Percentiles rank a stretch among this genome's conserved stretches.
These are phyloP conservation scores for Halcyon badia DNA, from an alignment of 2,797 vertebrate genomes.

Conservation along the genomic window DNA sequence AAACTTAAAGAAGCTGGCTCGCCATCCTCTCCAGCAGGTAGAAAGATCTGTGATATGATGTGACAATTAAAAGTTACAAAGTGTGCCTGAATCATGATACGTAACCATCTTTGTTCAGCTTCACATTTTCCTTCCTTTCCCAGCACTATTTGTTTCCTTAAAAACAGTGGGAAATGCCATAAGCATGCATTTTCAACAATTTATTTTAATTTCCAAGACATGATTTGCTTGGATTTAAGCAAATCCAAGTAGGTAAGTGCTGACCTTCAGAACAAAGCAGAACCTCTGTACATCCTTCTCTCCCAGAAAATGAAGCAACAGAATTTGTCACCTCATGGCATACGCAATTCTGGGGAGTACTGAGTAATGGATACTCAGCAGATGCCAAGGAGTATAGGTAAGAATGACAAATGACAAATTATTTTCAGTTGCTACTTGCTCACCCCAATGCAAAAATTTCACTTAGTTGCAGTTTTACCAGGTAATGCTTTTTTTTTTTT, in stretches of 20 bases:
- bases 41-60: background rate
- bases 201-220: background rate
- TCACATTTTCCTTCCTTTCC: background rate
- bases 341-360: background rate
- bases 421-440: background rate
- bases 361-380: background rate
- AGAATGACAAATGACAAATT: background rate
- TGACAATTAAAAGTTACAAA: background rate
- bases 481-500: accelerated
- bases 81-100: background rate
- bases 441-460: background rate
- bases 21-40: background rate
- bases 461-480: background rate
- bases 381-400: background rate
- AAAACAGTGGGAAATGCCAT: background rate
- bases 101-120: background rate
- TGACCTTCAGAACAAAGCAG: background rate
- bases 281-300: background rate
- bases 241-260: background rate
- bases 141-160: background rate
- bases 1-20: background rate
- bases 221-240: background rate
- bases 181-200: background rate
- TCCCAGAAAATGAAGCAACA: background rate
- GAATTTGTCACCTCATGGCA: background rate